Base-by-base conservation (phyloP, 1,140 invertebrate genomes). In the Arctopsyche grandis region DNA sequence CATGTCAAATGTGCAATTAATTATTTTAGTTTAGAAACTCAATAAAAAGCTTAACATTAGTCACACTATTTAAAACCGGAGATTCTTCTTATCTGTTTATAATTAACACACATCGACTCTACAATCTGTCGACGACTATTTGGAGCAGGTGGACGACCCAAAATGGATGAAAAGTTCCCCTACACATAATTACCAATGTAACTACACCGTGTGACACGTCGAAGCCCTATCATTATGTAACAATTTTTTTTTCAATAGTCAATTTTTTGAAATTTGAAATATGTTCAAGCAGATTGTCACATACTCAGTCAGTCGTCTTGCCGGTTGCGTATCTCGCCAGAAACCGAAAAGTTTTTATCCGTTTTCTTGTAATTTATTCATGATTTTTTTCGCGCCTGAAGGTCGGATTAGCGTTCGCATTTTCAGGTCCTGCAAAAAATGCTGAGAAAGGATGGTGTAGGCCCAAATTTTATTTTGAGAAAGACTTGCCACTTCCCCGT, bases 361-460 rank as follows among this genome's bases (percentile, higher is more conserved):
- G 63, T 66, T 66, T 66, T 19, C 9, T 19, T 10, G 63, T 66
- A 66, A 66, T 66, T 66, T 66, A 66, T 66, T 66, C 63, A 66
- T 66, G 63, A 66, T 12, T 66, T 66, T 66, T 66, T 26, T 52
- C 48, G 10, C 63, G 63, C 63, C 63, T 66, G 63, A 26, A 66
- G 63, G 63, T 66, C n/a, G 63, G 63, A 66, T 66, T 66, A 66
- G 63, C 63, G 21, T 14, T 66, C 24, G 12, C 63, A 66, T 26
- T 66, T 66, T 22, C 63, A 29, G 22, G 19, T 29, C 21, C 63
- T 22, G 21, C 22, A 26, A 66, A 66, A 66, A 66, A 66, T 26
- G 24, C 9, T 16, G 56, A 60, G 16, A 60, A 60, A 60, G 16
- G 56, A 9, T 60, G n/a, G 56, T 38, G 29, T 38, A 38, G 29